These are phyloP conservation scores for Pangasianodon gigas DNA, from an alignment of 2,113 vertebrate genomes.

Conservation along the genomic window DNA sequence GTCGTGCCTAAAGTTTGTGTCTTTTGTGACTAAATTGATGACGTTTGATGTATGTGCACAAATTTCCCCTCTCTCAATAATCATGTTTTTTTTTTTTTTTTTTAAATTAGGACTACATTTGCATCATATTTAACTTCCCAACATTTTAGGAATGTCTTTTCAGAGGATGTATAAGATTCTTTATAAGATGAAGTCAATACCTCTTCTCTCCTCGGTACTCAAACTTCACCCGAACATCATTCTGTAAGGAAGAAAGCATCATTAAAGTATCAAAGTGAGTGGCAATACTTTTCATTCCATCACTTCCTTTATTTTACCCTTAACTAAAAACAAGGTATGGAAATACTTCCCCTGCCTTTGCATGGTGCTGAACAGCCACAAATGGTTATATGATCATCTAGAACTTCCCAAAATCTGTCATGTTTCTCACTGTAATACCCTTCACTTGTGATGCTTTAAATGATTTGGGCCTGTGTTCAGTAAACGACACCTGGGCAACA, in stretches of 20 bases:
- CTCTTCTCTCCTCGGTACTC: conserved; percentile 98
- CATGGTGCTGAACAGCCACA: background rate
- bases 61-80: no score
- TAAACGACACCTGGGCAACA: background rate
- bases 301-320: background rate
- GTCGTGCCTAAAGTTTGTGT: no score
- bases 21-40: background rate
- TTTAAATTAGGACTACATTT: background rate
- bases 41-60: no score
- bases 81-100: no score
- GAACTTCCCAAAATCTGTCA: conserved; percentile 9
- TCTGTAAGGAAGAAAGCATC: conserved; percentile 73
- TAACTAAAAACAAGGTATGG: background rate
- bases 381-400: background rate
- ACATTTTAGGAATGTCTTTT: background rate
- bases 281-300: background rate
- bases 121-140: background rate
- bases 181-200: conserved; percentile 66
- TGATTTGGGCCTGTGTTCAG: background rate
- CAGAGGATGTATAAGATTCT: background rate
- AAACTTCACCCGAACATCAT: conserved; percentile 96
- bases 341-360: background rate
- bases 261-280: background rate
- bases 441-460: background rate
- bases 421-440: background rate